Evolutionary conservation across 2,797 vertebrate genomes (phyloP), one percentile per base, ranked within the genome.

Genomic region (Cryptoprocta ferox): DNA sequence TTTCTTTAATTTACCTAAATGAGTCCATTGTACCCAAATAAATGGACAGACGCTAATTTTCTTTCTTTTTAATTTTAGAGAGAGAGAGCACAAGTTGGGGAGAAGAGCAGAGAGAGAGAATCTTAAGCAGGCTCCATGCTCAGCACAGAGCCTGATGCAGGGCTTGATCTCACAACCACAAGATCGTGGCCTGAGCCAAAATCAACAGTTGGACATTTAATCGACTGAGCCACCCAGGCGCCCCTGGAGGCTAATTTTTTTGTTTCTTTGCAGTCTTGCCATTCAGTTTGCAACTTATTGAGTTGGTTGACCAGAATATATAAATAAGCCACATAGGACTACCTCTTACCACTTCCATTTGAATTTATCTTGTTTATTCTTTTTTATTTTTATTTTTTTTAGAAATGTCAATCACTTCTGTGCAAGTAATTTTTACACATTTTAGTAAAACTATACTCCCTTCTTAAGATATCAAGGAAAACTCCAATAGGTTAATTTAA

Each of bases 381-480:
- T 59, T 66, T 21, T 28, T 53, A 71, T n/a, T 73, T 84, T 84
- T 75, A 59, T 10, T 59, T 59, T 59, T 59, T 70, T 59, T 30
- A 82, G 61, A 91, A 95, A 76, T 75, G 5, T 35, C 48, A 48
- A 0, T 92, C 26, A 87, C 53, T 90, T 95, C 63, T 83, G 5
- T 83, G 26, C 26, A 80, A 30, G 50, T 32, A 66, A 3, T 48
- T 42, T 76, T 66, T 42, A 45, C 2, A 75, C 37, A 63, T 80
- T 95, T 95, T 73, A 82, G 5, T 83, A 70, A 78, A 95, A 37
- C 16, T 65, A 45, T 6, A 75, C 32, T 87, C 21, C 61, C 21
- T 92, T 94, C 68, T 76, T 75, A 89, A 80, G 30, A 11, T 45
- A 79, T 42, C 45, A 82, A 70, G 10, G 87, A 92, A 94, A 78